Evolutionary conservation across 2,113 vertebrate genomes (phyloP).

Genomic region (Tyrannus savana): DNA sequence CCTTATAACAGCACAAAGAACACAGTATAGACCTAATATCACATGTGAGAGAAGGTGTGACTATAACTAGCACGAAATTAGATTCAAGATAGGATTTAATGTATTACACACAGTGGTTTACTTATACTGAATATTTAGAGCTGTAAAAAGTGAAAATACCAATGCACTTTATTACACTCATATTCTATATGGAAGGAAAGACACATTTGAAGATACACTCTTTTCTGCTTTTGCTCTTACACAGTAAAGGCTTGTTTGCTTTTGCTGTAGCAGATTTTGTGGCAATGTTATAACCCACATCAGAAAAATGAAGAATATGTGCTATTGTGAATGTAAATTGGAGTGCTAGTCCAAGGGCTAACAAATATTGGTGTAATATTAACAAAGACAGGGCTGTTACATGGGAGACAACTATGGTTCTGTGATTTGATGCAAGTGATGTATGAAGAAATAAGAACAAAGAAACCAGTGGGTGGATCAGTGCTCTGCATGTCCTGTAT

Average conservation of each 20-base stretch:
- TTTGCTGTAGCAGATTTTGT: background rate
- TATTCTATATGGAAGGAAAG: background rate
- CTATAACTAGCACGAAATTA: background rate
- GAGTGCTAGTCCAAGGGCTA: background rate
- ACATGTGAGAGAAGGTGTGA: background rate
- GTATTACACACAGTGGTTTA: background rate
- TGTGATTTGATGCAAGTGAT: background rate
- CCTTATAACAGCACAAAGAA: background rate
- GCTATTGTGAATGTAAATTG: background rate
- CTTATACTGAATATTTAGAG: background rate
- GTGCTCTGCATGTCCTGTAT: background rate
- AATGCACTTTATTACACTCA: background rate
- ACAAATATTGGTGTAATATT: background rate
- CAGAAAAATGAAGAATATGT: background rate
- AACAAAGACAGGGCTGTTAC: background rate
- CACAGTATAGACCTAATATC: background rate
- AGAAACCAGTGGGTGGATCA: background rate
- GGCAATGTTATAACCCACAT: background rate
- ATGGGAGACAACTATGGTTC: background rate
- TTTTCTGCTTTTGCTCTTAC: background rate
- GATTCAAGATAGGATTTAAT: background rate
- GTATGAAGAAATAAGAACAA: background rate
- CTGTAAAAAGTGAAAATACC: background rate
- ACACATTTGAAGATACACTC: background rate
- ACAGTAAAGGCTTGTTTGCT: background rate